A percentile compares a stretch with the other conserved stretches of the same genome.
Evolutionary conservation across 2,113 vertebrate genomes (phyloP).

Genomic region (Elephas maximus): DNA sequence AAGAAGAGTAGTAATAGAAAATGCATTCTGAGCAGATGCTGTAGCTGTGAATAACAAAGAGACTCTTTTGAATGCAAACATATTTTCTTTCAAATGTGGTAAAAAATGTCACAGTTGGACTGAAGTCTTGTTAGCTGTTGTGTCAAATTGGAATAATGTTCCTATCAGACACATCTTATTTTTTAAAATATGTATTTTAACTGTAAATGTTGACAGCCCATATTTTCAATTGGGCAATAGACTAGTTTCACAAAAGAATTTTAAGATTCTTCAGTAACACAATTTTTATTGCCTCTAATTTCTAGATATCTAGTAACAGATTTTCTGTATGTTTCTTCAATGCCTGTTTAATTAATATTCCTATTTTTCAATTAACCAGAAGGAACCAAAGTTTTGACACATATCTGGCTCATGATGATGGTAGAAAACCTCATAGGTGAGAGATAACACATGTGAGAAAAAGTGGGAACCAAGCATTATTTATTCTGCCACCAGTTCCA

Average conservation of each 20-base stretch:
- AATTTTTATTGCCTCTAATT: conserved; percentile 52
- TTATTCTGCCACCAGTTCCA: conserved; percentile 15
- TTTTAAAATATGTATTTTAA: conserved; percentile 72
- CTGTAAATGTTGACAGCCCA: conserved; percentile 65
- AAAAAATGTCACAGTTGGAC: conserved; percentile 59
- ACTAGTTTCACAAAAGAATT: conserved; percentile 40
- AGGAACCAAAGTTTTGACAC: conserved; percentile 66
- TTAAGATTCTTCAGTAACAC: conserved; percentile 2
- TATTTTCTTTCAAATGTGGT: conserved; percentile 60
- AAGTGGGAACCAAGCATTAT: conserved; percentile 14
- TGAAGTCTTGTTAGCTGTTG: conserved; percentile 67
- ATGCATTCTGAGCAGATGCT: conserved; percentile 20
- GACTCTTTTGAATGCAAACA: conserved; percentile 67
- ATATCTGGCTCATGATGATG: conserved; percentile 64
- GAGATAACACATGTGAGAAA: conserved; percentile 40
- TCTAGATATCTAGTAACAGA: neutral
- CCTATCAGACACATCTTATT: conserved; percentile 68
- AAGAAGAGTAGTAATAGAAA: conserved; percentile 56
- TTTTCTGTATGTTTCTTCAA: conserved; percentile 20
- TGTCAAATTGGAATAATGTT: conserved; percentile 73
- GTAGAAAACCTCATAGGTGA: conserved; percentile 25
- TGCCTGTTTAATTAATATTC: conserved; percentile 73
- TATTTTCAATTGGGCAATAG: conserved; percentile 34
- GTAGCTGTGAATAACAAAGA: conserved; percentile 57
- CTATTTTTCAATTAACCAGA: conserved; percentile 69